Base-by-base conservation (phyloP, 1,140 invertebrate species). In the Drosophila eugracilis region DNA sequence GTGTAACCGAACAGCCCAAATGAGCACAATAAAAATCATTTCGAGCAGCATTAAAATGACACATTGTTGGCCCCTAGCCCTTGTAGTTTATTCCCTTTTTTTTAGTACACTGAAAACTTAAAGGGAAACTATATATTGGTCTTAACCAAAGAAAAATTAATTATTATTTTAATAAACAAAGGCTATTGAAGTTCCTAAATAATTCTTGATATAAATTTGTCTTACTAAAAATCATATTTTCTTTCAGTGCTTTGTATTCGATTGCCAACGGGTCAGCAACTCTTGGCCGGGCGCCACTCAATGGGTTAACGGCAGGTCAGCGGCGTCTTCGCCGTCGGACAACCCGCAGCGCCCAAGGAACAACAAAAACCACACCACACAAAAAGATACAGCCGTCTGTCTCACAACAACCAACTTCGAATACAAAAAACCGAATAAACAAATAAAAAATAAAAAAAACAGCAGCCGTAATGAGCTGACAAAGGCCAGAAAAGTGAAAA, bases 31-130 rank as follows among this genome's bases (percentile, higher is more conserved):
- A 73, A 84, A 84, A 85, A 79, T 80, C 53, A 79, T 85, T 75
- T 45, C 50, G 42, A 78, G 39, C 55, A 44, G 63, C 81, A 84
- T 85, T 85, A 85, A 85, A 84, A 85, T 84, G 81, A 84, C 80
- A 84, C 80, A 84, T 84, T 83, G 78, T 78, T 39, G 47, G 17
- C 15, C 12, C 39, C 10, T 17, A 21, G 5, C 17, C n/a, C 19
- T 19, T 10, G 49, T 12, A 19, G 55, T 55, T 58, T 2, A 26
- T 32, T 4, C 15, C n/a, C 4, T n/a, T 28, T 45, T 12, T 30
- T 3, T 45, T 44, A n/a, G n/a, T 24, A n/a, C 55, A 65, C 39
- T 47, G n/a, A 1, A n/a, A 28, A 28, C 44, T 36, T 4, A n/a
- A 15, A 15, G 2, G 5, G n/a, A n/a, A n/a, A n/a, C n/a, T n/a